Evolutionary conservation across 2,797 vertebrate species (phyloP), one percentile per base, ranked within the genome.

Genomic region (Buphagus erythrorhynchus): DNA sequence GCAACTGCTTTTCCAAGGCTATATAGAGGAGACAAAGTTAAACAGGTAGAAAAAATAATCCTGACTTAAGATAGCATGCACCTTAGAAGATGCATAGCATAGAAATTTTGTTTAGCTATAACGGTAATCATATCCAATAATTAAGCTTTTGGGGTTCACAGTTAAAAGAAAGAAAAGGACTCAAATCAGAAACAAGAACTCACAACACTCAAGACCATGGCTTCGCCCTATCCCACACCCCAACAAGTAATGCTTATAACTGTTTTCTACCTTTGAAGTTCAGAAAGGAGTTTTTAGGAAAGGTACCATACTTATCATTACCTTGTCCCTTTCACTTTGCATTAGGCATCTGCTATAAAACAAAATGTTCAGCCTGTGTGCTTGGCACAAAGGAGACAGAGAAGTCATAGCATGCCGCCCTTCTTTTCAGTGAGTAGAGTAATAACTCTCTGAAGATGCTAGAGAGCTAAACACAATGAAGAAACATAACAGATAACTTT

Each of bases 401-500:
- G 35, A 57, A 90, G 55, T 62, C 26, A 58, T 13, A 80, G 46
- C 49, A 72, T 15, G 25, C 16, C 10, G 4, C 38, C 28, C 58
- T 57, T 90, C 68, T 78, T 69, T 86, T 48, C 62, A 48, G 17
- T 59, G 36, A 87, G 43, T 33, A 59, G 40, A 73, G 49, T 63
- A 85, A 79, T 80, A 90, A 94, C 63, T 92, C 83, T 94, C 92
- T 67, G 67, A 96, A 77, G 83, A 82, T 55, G 12, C n/a, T 92
- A 59, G 65, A 75, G 66, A 92, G 43, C 42, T 73, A 52, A 92
- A 73, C 43, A 95, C 71, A 90, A 48, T 52, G 85, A 90, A 73
- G 68, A 93, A 94, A 79, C 26, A 59, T 93, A 94, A 96, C 67
- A 67, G 77, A 92, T 94, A 92, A 83, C 72, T 96, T 97, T 96